Evolutionary conservation across 2,113 vertebrate genomes (phyloP), one percentile per base, ranked within the genome.

Genomic region (Chamaetylas fuelleborni): DNA sequence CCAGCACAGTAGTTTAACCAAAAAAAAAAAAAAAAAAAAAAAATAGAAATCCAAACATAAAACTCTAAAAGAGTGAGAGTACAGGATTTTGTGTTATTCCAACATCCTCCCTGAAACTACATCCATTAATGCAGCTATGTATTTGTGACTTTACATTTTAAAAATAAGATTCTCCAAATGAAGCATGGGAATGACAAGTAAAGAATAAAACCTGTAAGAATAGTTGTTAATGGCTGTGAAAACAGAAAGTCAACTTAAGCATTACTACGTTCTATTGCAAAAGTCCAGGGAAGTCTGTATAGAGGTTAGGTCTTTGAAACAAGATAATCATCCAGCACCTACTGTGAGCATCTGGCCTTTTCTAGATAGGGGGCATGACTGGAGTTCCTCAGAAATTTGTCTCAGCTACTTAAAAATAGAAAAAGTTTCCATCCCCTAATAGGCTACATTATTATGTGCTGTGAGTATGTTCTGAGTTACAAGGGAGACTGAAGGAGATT

Each of bases 281-380:
- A 85, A 88, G 61, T 36, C 60, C 34, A 43, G 24, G 47, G 22
- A 92, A 85, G 57, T 34, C 25, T 66, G 33, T 20, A 9, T 54
- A 29, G 23, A 50, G 51, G 69, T 66, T 69, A 84, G 58, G 60
- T 54, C 47, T 83, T 43, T 67, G 38, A 90, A 90, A 82, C 53
- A 71, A 81, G 56, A 78, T 58, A 66, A 81, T 10, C 36, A 79
- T 12, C 51, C 61, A 80, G 48, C 33, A 60, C 66, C 66, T 58
- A 57, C 92, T 85, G 81, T 60, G 79, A 76, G 47, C 66, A 88
- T 92, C 86, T 92, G 91, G 36, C 22, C 34, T 82, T 79, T 71
- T 76, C 70, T 70, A 74, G 54, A 43, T 64, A 62, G 34, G 48
- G 47, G 61, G 26, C 34, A 81, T 22, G 42, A 50, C 54, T 69